Evolutionary conservation across 1,140 invertebrate species (phyloP), one percentile per base, ranked within the genome.

Genomic region (Phthorimaea operculella): DNA sequence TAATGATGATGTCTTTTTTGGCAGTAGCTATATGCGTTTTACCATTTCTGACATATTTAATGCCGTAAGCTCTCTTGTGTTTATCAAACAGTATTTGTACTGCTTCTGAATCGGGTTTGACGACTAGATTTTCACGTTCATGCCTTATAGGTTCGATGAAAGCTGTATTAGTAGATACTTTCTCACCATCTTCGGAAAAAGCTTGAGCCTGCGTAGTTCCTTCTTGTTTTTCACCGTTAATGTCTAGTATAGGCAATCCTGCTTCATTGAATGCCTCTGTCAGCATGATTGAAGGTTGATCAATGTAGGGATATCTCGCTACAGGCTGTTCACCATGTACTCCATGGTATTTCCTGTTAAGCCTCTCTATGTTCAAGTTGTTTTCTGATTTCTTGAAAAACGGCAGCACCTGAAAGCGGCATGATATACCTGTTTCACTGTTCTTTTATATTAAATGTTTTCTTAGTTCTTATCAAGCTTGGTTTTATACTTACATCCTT

Each of bases 351-450:
- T 86, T 62, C 0, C 76, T 74, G 60, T 88, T 70, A 7, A 82
- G 59, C 4, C 63, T 72, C 55, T 83, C 74, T 6, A 76, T 58
- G 53, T 81, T 89, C 47, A 90, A 72, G 65, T 90, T 90, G 56
- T 91, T 89, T 76, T 94, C 90, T 0, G 90, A 90, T 72, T 94
- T 95, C 63, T 89, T 90, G 69, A 96, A 96, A 68, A 93, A 96
- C 0, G 90, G 91, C 4, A 95, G 78, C 0, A 95, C 89, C 80
- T 85, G 60, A 7, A 18, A 42, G 6, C 11, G 14, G 6, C 2
- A 28, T 28, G 21, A 28, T 28, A 28, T 28, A 4, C n/a, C n/a
- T n/a, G n/a, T n/a, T n/a, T n/a, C n/a, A n/a, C n/a, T n/a, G n/a
- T 28, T 28, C 2, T 28, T 4, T 4, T 6, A 28, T 28, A 4